Evolutionary conservation across 2,888 invertebrate species (phyloP).

Genomic region (Thereva nobilitata): DNA sequence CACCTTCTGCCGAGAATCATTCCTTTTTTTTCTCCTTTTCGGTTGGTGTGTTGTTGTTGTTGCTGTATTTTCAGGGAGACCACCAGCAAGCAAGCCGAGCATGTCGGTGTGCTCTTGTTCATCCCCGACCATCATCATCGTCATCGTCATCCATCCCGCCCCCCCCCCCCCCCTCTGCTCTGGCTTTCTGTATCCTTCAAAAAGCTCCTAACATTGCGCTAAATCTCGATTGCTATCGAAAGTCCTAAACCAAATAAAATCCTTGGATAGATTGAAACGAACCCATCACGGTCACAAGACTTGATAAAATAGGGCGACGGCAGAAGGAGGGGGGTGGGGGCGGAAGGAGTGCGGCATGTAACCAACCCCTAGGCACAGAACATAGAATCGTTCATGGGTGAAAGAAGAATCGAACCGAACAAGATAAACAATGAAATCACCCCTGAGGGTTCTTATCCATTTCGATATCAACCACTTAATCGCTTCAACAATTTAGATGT

Average conservation of each 20-base stretch:
- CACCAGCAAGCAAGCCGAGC: too few species aligned
- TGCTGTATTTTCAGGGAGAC: too few species aligned
- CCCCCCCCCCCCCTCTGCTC: neutral
- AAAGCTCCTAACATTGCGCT: neutral
- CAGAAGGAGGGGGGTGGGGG: neutral
- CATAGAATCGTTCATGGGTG: too few species aligned
- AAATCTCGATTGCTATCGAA: slow-evolving; percentile 4
- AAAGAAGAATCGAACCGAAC: slow-evolving; percentile 6
- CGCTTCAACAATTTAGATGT: slow-evolving; percentile 39
- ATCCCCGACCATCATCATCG: too few species aligned
- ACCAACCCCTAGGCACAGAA: neutral
- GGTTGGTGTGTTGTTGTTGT: too few species aligned
- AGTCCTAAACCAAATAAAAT: slow-evolving; percentile 3
- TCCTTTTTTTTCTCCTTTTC: too few species aligned
- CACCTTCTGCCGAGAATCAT: too few species aligned
- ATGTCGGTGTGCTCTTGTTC: too few species aligned
- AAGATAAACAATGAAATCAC: slow-evolving; percentile 36
- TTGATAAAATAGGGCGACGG: neutral
- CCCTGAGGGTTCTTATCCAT: slow-evolving; percentile 35
- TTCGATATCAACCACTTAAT: slow-evolving; percentile 40
- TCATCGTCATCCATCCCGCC: neutral
- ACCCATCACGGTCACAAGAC: neutral
- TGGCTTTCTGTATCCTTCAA: neutral
- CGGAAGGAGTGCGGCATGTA: neutral
- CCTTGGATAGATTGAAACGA: slow-evolving; percentile 1